Evolutionary conservation across 2,888 invertebrate species (phyloP).

Genomic region (Crioceris asparagi): DNA sequence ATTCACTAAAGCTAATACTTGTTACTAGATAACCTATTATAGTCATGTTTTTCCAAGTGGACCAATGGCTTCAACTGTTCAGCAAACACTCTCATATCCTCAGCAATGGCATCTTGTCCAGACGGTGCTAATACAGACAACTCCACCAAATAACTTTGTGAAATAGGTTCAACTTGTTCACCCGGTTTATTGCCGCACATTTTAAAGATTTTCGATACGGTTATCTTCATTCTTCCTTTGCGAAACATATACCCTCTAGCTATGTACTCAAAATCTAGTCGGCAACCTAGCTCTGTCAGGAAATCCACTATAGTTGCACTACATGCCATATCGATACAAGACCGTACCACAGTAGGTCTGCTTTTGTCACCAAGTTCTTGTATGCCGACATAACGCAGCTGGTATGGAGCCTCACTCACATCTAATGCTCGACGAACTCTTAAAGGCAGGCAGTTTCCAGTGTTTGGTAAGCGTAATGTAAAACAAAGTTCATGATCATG

Average conservation of each 20-base stretch:
- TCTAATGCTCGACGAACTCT: slow-evolving; percentile 77
- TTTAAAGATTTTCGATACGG: slow-evolving; percentile 89
- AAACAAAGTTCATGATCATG: slow-evolving; percentile 91
- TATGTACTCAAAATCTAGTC: slow-evolving; percentile 88
- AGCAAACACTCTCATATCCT: slow-evolving; percentile 91
- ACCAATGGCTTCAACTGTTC: slow-evolving; percentile 89
- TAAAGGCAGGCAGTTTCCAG: slow-evolving; percentile 49
- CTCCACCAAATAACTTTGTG: slow-evolving; percentile 88
- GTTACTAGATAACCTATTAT: slow-evolving; percentile 50
- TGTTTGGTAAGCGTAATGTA: slow-evolving; percentile 59
- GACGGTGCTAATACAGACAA: slow-evolving; percentile 81
- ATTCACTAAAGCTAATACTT: too few species aligned
- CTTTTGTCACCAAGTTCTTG: slow-evolving; percentile 83
- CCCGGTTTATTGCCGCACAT: slow-evolving; percentile 48
- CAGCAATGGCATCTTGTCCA: slow-evolving; percentile 89
- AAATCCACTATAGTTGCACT: slow-evolving; percentile 85
- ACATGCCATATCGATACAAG: slow-evolving; percentile 86
- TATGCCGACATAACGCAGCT: slow-evolving; percentile 84
- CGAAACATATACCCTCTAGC: slow-evolving; percentile 89
- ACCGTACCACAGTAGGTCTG: slow-evolving; percentile 80
- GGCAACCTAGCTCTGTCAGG: slow-evolving; percentile 81
- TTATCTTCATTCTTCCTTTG: slow-evolving; percentile 94
- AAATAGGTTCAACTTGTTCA: slow-evolving; percentile 70
- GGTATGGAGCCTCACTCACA: slow-evolving; percentile 75
- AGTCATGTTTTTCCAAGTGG: slow-evolving; percentile 86